Evolutionary conservation across 2,888 invertebrate species (phyloP).

Genomic region (Eilema depressum): DNA sequence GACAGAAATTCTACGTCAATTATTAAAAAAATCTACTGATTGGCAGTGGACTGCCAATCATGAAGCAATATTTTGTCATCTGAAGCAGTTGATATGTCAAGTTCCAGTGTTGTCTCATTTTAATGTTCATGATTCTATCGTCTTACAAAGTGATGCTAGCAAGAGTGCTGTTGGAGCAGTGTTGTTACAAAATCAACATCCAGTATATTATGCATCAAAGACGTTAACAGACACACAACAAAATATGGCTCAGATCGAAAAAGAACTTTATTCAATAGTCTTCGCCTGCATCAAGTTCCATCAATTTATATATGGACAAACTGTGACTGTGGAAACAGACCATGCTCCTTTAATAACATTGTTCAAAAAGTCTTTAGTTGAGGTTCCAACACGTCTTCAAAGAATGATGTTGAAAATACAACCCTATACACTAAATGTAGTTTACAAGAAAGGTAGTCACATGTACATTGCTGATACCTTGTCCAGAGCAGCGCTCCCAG

Average conservation of each 20-base stretch:
- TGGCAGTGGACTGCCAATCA: constrained; percentile 25
- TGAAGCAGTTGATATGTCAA: constrained; percentile 7
- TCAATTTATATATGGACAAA: constrained; percentile 38
- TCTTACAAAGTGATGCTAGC: constrained; percentile 25
- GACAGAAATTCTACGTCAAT: constrained; percentile 15
- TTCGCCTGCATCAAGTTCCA: constrained; percentile 37
- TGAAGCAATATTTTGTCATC: constrained; percentile 3
- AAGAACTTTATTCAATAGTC: constrained; percentile 40
- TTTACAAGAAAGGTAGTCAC: constrained; percentile 33
- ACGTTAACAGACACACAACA: constrained; percentile 28
- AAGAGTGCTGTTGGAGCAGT: constrained; percentile 20
- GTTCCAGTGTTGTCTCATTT: constrained; percentile 3
- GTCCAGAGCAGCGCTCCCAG: constrained; percentile 33
- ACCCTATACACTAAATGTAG: constrained; percentile 32
- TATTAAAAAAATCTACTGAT: constrained; percentile 28
- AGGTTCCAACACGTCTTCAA: constrained; percentile 36
- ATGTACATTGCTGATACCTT: constrained; percentile 36
- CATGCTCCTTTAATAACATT: constrained; percentile 37
- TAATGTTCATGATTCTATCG: constrained; percentile 17
- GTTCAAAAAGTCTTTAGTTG: constrained; percentile 38
- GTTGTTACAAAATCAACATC: constrained; percentile 29
- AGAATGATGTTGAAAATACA: constrained; percentile 42
- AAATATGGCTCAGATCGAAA: constrained; percentile 39
- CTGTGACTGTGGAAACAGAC: constrained; percentile 37
- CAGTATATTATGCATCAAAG: constrained; percentile 34